A percentile compares a stretch with the other conserved stretches of the same genome.
phyloP scores from a whole-genome alignment of 64 coral and sea anemone genomes.

The Actinia equina region DNA sequence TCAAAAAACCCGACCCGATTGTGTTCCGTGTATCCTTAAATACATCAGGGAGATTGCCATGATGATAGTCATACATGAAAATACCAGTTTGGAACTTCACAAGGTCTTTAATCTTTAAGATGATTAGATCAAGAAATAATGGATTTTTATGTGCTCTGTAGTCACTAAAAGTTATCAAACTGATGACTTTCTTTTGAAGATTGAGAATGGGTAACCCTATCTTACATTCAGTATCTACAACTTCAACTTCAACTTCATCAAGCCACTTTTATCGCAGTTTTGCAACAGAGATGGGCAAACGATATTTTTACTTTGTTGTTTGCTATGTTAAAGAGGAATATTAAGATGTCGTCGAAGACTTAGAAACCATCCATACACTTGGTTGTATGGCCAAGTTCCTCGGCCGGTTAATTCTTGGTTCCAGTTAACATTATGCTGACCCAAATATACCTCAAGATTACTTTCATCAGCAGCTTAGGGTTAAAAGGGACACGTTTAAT shows the following conservation, averaged over 20 bases:
- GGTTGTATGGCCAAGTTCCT: constrained; percentile 7
- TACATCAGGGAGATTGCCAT: background rate
- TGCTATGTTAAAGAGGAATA: background rate
- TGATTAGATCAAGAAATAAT: constrained; percentile 23
- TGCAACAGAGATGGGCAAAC: background rate
- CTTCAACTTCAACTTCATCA: too few relatives aligned
- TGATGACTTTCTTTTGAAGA: too few relatives aligned
- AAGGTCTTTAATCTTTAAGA: constrained; percentile 41
- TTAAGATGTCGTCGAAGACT: background rate
- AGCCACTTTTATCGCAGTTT: too few relatives aligned
- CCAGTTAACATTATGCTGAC: constrained; percentile 44
- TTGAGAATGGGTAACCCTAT: too few relatives aligned
- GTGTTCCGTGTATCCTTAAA: background rate
- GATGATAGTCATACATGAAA: constrained; percentile 27
- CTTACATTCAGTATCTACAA: too few relatives aligned
- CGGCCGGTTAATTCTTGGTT: constrained; percentile 40
- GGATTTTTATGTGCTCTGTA: too few relatives aligned
- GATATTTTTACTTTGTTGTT: constrained; percentile 7
- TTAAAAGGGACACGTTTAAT: background rate
- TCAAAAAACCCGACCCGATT: too few relatives aligned
- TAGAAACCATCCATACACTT: constrained; percentile 2
- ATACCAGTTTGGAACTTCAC: constrained; percentile 45
- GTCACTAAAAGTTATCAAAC: too few relatives aligned
- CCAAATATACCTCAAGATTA: constrained; percentile 31
- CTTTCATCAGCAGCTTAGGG: constrained; percentile 19